phyloP scores from a whole-genome alignment of 2,113 vertebrate species.

The Prochilodus magdalenae region DNA sequence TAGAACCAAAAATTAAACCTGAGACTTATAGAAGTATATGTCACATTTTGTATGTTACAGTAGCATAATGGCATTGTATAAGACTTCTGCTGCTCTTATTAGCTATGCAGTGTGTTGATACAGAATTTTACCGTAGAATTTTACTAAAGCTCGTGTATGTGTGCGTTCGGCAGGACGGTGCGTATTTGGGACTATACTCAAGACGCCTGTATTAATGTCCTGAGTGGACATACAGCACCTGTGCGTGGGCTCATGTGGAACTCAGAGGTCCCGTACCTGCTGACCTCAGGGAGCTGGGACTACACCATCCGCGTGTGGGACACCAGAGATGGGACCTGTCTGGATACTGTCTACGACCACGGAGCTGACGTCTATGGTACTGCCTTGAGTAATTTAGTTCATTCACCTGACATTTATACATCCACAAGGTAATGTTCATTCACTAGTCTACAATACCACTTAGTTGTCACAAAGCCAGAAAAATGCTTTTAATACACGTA shows the following conservation, averaged over 20 bases:
- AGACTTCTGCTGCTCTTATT: too few species aligned
- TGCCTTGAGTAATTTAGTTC: background rate
- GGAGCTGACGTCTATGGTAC: slow-evolving; percentile 97
- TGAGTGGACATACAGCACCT: slow-evolving; percentile 91
- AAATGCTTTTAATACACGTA: too few species aligned
- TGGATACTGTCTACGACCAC: slow-evolving; percentile 92
- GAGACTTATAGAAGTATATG: too few species aligned
- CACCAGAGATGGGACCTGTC: slow-evolving; percentile 90
- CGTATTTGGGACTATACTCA: slow-evolving; percentile 98
- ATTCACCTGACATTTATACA: too few species aligned
- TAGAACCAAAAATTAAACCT: too few species aligned
- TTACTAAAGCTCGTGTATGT: background rate
- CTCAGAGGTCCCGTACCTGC: slow-evolving; percentile 92
- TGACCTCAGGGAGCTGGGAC: slow-evolving; percentile 98
- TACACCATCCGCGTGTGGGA: slow-evolving; percentile 97
- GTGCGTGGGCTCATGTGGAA: slow-evolving; percentile 97
- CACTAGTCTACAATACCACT: too few species aligned
- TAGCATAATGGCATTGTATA: too few species aligned
- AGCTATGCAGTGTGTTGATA: too few species aligned
- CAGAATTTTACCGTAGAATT: too few species aligned
- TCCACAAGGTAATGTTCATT: too few species aligned
- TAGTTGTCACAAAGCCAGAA: too few species aligned
- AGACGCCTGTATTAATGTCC: slow-evolving; percentile 91
- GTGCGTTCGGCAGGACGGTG: slow-evolving; percentile 81
- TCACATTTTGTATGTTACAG: too few species aligned